phyloP scores from a whole-genome alignment of 2,113 vertebrate species.

The Vidua macroura region DNA sequence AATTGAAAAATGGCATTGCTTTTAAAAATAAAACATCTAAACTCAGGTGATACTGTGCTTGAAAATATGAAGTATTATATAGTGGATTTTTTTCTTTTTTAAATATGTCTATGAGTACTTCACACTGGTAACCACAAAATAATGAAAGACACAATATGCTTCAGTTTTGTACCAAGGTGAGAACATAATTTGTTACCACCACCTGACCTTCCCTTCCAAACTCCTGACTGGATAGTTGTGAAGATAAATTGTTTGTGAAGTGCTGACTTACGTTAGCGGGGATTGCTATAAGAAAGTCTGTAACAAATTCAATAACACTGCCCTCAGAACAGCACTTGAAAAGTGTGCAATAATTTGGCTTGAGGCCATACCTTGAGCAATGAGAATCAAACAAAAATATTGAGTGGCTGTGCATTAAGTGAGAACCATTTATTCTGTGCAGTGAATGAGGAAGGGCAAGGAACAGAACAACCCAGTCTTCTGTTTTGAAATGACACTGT shows the following conservation, averaged over 20 bases:
- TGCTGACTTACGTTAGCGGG: neutral
- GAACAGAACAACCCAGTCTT: neutral
- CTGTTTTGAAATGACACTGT: neutral
- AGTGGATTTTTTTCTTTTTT: neutral
- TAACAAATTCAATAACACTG: constrained; percentile 19
- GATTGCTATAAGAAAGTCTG: neutral
- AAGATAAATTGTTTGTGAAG: constrained; percentile 29
- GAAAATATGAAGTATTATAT: neutral
- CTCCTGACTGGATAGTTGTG: neutral
- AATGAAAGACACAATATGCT: neutral
- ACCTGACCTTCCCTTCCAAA: neutral
- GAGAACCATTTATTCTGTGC: neutral
- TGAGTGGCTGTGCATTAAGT: neutral
- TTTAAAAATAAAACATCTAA: neutral
- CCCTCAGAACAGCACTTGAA: neutral
- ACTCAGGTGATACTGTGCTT: neutral
- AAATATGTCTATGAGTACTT: neutral
- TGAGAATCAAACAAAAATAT: constrained; percentile 19
- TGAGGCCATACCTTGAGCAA: neutral
- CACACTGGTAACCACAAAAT: neutral
- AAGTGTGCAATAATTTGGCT: neutral
- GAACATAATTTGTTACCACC: neutral
- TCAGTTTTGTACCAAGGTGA: neutral
- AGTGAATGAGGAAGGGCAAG: neutral
- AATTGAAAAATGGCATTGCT: neutral